These are phyloP conservation scores for Drosophila nr. perissopoda DNA, from an alignment of 2,888 invertebrate species.

Conservation along the genomic window DNA sequence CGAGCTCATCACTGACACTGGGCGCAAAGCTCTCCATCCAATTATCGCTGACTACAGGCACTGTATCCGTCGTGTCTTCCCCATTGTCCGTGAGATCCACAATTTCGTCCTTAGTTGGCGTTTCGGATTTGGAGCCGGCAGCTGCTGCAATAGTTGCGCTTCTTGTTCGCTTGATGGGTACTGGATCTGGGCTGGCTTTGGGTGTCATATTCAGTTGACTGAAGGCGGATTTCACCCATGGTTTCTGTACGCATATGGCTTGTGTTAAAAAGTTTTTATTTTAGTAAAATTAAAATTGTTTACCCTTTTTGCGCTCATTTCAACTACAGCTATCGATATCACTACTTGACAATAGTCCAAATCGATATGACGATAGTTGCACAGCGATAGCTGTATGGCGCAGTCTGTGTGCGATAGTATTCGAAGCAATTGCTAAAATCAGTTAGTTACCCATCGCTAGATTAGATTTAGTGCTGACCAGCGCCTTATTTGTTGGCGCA, in stretches of 20 bases:
- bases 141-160: constrained; percentile 27
- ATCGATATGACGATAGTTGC: not conserved
- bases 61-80: not conserved
- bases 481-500: not conserved
- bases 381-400: not conserved
- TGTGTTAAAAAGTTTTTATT: not conserved
- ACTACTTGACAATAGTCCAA: not conserved
- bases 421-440: not conserved
- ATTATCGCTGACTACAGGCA: constrained; percentile 76
- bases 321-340: constrained; percentile 30
- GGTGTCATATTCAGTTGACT: constrained; percentile 52
- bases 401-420: not conserved
- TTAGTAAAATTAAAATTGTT: constrained; percentile 42
- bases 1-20: constrained; percentile 87
- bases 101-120: not conserved
- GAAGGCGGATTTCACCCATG: constrained; percentile 79
- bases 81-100: constrained; percentile 44
- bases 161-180: constrained; percentile 40
- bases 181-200: constrained; percentile 8
- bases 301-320: constrained; percentile 70
- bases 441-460: not conserved
- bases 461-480: constrained; percentile 13
- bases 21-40: constrained; percentile 89
- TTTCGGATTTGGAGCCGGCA: not conserved
- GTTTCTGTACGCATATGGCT: constrained; percentile 48